These are phyloP conservation scores for Unio pictorum DNA, from an alignment of 2,888 invertebrate species.

Conservation along the genomic window DNA sequence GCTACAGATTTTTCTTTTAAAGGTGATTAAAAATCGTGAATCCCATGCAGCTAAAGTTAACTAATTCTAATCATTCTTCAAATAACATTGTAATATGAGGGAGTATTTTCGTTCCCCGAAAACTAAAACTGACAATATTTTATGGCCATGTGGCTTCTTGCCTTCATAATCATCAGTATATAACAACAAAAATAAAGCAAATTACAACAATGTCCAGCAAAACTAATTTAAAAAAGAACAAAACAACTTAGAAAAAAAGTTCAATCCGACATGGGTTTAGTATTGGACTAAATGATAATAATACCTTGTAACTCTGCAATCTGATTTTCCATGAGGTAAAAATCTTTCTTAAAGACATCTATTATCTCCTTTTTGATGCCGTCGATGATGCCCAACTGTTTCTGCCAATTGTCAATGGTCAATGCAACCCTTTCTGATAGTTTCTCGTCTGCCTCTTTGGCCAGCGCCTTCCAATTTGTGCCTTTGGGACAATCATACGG, in stretches of 20 bases:
- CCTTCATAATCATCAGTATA: no score
- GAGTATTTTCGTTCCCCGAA: no score
- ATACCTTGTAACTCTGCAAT: conserved; percentile 56
- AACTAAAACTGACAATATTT: no score
- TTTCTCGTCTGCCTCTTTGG: conserved; percentile 35
- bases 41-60: no score
- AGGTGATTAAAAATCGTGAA: no score
- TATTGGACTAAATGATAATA: background rate
- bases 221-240: no score
- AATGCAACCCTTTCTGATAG: conserved; percentile 47
- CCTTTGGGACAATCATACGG: conserved; percentile 31
- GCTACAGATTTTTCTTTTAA: no score
- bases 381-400: conserved; percentile 38
- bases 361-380: conserved; percentile 44
- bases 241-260: background rate
- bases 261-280: background rate
- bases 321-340: conserved; percentile 61
- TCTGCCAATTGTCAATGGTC: conserved; percentile 56
- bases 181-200: conserved; percentile 6
- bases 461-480: conserved; percentile 37
- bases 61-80: no score
- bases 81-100: no score
- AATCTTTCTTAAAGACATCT: conserved; percentile 49
- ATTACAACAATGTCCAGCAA: conserved; percentile 12
- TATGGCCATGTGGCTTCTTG: no score